Percentiles rank a stretch among this genome's conserved stretches.
Conservation (phyloP, 2,888 invertebrate species). For the Xylota segnis region DNA sequence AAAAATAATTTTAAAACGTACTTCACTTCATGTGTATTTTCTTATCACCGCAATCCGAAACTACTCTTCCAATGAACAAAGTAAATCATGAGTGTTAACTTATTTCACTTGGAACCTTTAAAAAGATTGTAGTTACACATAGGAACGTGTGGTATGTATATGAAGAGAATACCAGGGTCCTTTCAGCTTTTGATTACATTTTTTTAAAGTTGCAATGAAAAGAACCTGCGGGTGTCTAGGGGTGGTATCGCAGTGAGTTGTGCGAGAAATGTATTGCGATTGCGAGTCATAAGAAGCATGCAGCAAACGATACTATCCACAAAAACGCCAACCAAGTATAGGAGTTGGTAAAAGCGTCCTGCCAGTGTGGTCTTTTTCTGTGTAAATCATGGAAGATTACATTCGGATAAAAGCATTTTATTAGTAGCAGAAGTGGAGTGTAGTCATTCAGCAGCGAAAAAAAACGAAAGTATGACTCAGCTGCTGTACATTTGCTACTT, state of each 20-base stretch:
- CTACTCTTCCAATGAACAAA: too few relatives aligned
- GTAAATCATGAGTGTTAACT: too few relatives aligned
- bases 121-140: background rate
- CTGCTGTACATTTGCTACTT: background rate
- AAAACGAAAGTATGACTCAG: background rate
- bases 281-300: background rate
- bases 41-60: too few relatives aligned
- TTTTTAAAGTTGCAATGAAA: background rate
- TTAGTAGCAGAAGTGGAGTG: conserved; percentile 7
- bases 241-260: background rate
- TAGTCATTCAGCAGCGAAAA: background rate
- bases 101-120: background rate
- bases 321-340: too few relatives aligned
- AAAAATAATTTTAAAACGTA: too few relatives aligned
- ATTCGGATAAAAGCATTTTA: conserved; percentile 22
- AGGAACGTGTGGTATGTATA: background rate
- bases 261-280: background rate
- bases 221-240: background rate
- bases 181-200: background rate
- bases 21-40: too few relatives aligned
- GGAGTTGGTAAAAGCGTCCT: background rate
- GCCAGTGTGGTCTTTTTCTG: background rate
- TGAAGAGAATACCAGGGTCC: background rate
- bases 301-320: background rate
- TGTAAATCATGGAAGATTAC: conserved; percentile 5